Percentiles rank a stretch among this genome's conserved stretches.
phyloP scores from a whole-genome alignment of 2,888 invertebrate genomes.

The Phyllotreta cruciferae region DNA sequence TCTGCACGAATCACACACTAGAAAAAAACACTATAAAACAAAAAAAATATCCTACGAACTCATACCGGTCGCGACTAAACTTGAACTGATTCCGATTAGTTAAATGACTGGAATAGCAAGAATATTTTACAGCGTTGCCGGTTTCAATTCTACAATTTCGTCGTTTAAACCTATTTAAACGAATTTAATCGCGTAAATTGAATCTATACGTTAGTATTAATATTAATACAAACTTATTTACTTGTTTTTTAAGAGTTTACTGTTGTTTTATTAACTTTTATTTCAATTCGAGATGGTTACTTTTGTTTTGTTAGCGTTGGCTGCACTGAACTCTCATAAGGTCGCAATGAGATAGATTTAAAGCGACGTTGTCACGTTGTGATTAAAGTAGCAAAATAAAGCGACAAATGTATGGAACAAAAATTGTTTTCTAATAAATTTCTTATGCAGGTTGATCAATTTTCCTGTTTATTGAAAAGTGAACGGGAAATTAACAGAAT shows the following conservation, averaged over 20 bases:
- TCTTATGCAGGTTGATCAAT: too few species aligned
- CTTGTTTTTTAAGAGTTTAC: background rate
- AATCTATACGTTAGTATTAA: background rate
- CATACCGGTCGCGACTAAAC: constrained; percentile 57
- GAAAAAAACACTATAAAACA: constrained; percentile 22
- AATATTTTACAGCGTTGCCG: constrained; percentile 53
- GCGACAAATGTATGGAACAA: too few species aligned
- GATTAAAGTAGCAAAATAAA: too few species aligned
- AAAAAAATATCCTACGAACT: constrained; percentile 48
- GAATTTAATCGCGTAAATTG: background rate
- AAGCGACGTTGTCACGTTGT: too few species aligned
- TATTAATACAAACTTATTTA: background rate
- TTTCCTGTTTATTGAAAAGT: too few species aligned
- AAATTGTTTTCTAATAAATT: too few species aligned
- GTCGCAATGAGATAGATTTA: too few species aligned
- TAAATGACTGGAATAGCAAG: constrained; percentile 46
- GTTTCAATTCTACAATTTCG: constrained; percentile 6
- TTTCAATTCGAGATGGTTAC: too few species aligned
- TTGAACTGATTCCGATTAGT: constrained; percentile 30
- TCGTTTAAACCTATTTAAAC: background rate
- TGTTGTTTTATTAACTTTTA: too few species aligned
- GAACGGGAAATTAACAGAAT: too few species aligned
- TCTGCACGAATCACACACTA: constrained; percentile 32
- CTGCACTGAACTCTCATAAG: too few species aligned
- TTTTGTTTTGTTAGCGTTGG: too few species aligned